Percentiles rank a stretch among this genome's conserved stretches.
Conservation (phyloP, 92 coral and sea anemone species). For the Porites cylindrica region DNA sequence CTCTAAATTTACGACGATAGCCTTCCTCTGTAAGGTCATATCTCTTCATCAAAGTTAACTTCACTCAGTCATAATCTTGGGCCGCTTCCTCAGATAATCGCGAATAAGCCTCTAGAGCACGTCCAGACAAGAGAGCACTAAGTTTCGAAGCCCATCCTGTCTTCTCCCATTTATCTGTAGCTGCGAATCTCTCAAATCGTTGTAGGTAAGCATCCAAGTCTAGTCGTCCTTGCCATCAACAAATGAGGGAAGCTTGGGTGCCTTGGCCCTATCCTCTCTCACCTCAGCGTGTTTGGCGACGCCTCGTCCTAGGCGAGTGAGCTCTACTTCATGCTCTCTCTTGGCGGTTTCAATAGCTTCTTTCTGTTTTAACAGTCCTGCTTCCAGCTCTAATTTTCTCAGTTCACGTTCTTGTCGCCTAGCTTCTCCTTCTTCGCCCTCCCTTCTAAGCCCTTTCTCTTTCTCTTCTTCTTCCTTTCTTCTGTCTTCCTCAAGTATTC, state of each 20-base stretch:
- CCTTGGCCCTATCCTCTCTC: too few relatives aligned
- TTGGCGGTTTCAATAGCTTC: neutral
- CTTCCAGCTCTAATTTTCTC: too few relatives aligned
- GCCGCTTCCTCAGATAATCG: too few relatives aligned
- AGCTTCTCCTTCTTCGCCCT: conserved; percentile 20
- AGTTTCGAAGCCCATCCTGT: conserved; percentile 51
- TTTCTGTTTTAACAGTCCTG: too few relatives aligned
- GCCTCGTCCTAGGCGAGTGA: neutral
- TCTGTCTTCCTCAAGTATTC: conserved; percentile 32
- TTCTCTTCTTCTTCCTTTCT: neutral
- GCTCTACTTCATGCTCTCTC: neutral
- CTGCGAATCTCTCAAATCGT: conserved; percentile 45
- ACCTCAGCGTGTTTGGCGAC: neutral
- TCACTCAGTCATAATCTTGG: too few relatives aligned
- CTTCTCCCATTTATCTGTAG: conserved; percentile 41
- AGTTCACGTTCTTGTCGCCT: too few relatives aligned
- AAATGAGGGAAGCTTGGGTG: too few relatives aligned
- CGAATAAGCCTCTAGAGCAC: conserved; percentile 21
- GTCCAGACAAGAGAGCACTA: conserved; percentile 28
- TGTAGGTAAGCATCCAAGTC: conserved; percentile 21
- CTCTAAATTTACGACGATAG: too few relatives aligned
- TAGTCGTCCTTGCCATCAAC: too few relatives aligned
- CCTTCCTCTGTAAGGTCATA: too few relatives aligned
- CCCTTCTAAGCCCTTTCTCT: neutral
- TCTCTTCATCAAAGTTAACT: too few relatives aligned